Evolutionary conservation across 2,888 invertebrate species (phyloP), one percentile per base, ranked within the genome.

Genomic region (Folsomia manolachei): DNA sequence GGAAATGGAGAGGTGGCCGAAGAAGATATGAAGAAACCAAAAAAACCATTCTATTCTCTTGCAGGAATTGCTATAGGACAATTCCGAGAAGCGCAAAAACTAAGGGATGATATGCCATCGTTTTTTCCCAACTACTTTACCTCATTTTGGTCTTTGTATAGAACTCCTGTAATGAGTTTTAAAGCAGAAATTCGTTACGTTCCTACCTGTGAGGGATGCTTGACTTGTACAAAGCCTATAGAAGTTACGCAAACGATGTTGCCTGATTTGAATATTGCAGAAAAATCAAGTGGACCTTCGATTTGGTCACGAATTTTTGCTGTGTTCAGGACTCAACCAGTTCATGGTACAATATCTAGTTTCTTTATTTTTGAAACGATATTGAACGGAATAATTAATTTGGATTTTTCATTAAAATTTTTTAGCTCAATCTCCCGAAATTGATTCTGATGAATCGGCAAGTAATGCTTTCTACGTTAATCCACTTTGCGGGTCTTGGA

Each of bases 51-150:
- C 69, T 97, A 90, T 84, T 93, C 94, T 0, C 84, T 95, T 76
- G 88, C 89, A 68, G 88, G 88, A 0, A 84, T 97, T 63, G 90
- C 93, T 83, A 94, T 94, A 91, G 96, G 97, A 1, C 90, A 91
- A 0, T 91, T 91, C 83, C 87, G 92, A 81, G 94, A 97, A 84
- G 90, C 92, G 0, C 85, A 89, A 71, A 88, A 89, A 0, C 87
- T 87, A 77, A 89, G 88, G 82, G 90, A 92, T 78, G 92, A 91
- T 84, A 95, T 95, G 83, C 96, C 96, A 95, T 71, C 73, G 24
- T 63, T 80, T 60, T 76, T 78, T 25, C 72, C 74, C 0, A 53
- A 77, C 21, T 74, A 71, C 24, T 79, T 79, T 53, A 69, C 72
- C 26, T 77, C 79, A 56, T 91, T 94, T 81, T 90, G 91, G 84